A percentile compares a stretch with the other conserved stretches of the same genome.
phyloP scores from a whole-genome alignment of 2,113 vertebrate species.

The Heloderma charlesbogerti region DNA sequence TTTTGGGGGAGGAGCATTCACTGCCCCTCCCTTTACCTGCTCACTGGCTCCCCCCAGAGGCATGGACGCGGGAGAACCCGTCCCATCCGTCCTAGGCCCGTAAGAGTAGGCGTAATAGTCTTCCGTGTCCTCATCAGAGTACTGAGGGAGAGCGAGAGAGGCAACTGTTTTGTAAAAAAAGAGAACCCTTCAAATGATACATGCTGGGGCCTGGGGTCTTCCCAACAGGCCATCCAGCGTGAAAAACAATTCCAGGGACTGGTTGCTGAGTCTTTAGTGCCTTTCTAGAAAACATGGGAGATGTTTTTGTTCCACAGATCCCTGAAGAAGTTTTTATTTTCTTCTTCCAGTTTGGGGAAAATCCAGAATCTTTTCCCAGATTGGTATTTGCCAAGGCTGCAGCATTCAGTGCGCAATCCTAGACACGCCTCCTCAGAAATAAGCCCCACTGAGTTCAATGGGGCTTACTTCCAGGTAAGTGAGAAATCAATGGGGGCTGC shows the following conservation, averaged over 20 bases:
- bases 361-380: neutral
- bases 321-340: too few relatives aligned
- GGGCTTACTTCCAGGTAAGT: too few relatives aligned
- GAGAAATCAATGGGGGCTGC: too few relatives aligned
- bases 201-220: too few relatives aligned
- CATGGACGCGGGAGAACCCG: conserved; percentile 49
- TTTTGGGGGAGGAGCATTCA: neutral
- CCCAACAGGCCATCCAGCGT: neutral
- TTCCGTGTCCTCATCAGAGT: conserved; percentile 81
- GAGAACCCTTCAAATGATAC: neutral
- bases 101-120: conserved; percentile 81
- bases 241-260: neutral
- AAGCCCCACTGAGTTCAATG: too few relatives aligned
- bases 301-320: neutral
- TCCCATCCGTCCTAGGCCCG: conserved; percentile 73
- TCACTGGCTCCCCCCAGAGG: conserved; percentile 65
- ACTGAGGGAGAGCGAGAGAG: conserved; percentile 63
- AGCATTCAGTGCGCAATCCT: too few relatives aligned
- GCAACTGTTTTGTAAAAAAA: neutral
- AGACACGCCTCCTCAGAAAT: too few relatives aligned
- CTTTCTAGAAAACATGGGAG: neutral
- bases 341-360: neutral
- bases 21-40: conserved; percentile 33
- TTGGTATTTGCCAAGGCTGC: neutral
- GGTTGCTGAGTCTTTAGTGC: neutral